Evolutionary conservation across 2,888 invertebrate species (phyloP), one percentile per base, ranked within the genome.

Genomic region (Beris chalybata): DNA sequence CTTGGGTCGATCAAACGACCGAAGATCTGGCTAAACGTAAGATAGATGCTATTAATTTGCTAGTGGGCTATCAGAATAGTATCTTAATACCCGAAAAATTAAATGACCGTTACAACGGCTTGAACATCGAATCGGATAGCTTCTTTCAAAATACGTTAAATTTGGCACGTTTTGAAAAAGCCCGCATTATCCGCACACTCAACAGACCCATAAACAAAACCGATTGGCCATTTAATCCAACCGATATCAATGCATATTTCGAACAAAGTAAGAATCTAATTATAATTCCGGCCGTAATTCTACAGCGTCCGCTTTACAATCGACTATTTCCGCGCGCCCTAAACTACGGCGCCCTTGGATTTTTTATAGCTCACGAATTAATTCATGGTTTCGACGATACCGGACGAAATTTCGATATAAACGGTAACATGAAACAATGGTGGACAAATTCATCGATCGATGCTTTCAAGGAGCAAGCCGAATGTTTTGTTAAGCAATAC

Each of bases 1-100:
- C 88, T 59, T 97, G 97, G 97, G 96, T 97, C 95, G 96, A 97
- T 75, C 82, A 85, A 4, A 89, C 92, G 75, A 97, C 97, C 0
- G 85, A 90, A 69, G 81, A 84, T 43, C 86, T 92, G 4, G 96
- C 96, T 0, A 87, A 90, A 71, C 87, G 88, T 6, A 97, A 97
- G 78, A 95, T 94, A 0, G 90, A 94, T 76, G 90, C 93, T 3
- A 95, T 95, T 67, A 89, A 91, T 44, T 92, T 95, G 75, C 93
- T 94, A 90, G 96, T 97, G 72, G 89, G 95, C 48, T 97, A 93
- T 77, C 96, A 96, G 0, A 91, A 96, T 75, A 96, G 92, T 75
- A 93, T 97, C 64, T 83, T 92, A 22, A 85, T 92, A 72, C 85
- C 89, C 9, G 83, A 82, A 0, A 87, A 91, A 72, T 81, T 97